Conservation (phyloP, 1,140 invertebrate genomes). For the Drosophila pectinifera region DNA sequence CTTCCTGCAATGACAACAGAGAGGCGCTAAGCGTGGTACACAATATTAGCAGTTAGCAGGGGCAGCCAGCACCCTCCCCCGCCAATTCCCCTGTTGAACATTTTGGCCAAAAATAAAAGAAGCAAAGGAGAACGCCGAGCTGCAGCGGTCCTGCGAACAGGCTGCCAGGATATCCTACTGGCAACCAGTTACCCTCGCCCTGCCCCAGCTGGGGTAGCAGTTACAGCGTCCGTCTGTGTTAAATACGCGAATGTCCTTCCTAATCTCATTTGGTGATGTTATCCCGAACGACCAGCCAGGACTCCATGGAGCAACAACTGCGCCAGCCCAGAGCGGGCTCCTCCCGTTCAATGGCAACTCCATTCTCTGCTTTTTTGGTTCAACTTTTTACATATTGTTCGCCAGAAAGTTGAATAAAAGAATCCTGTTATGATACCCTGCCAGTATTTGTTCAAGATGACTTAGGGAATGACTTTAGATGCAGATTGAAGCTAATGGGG, state of each 20-base stretch:
- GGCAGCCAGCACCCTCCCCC: too few species aligned
- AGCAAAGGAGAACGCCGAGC: slow-evolving; percentile 13
- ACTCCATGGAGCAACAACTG: slow-evolving; percentile 62
- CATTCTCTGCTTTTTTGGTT: slow-evolving; percentile 65
- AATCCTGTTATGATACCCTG: slow-evolving; percentile 47
- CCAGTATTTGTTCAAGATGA: slow-evolving; percentile 21
- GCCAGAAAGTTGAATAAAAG: slow-evolving; percentile 32
- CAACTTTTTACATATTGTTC: slow-evolving; percentile 78
- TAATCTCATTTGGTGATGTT: slow-evolving; percentile 83
- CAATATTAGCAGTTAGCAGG: slow-evolving; percentile 68
- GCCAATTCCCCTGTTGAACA: slow-evolving; percentile 48
- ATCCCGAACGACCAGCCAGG: slow-evolving; percentile 76
- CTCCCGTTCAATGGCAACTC: slow-evolving; percentile 41
- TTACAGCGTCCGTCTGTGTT: slow-evolving; percentile 62
- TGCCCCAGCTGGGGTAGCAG: slow-evolving; percentile 20
- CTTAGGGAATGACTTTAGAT: slow-evolving; percentile 1
- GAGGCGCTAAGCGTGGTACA: slow-evolving; percentile 71
- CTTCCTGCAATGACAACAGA: slow-evolving; percentile 81
- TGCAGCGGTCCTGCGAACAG: slow-evolving; percentile 63
- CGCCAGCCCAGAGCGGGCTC: background rate
- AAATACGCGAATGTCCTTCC: slow-evolving; percentile 84
- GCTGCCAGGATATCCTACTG: slow-evolving; percentile 77
- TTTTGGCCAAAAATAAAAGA: slow-evolving; percentile 24
- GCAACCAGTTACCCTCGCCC: slow-evolving; percentile 35
- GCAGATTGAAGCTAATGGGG: background rate